Base-by-base conservation (phyloP, 2,888 invertebrate species). In the Dendrolimus pini region DNA sequence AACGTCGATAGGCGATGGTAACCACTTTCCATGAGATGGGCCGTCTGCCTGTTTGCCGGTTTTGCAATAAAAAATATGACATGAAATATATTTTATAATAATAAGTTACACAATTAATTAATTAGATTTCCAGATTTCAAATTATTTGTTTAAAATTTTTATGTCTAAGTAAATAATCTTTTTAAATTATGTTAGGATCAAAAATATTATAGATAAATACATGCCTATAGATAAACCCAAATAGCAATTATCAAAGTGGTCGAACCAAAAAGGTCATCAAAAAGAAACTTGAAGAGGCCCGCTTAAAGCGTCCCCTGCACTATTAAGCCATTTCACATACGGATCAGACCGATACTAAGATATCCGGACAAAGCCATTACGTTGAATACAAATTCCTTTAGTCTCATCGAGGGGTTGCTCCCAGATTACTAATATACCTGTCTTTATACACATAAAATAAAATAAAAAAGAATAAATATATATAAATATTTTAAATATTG, bases 371-470 rank as follows among this genome's bases (percentile, higher is more conserved):
- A 85, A 78, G 80, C 80, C 73, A 84, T 84, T 82, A 82, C 75
- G 73, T 67, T 81, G 79, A 82, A 83, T 82, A 78, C 78, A 76
- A 82, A 89, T 89, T 82, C 87, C 84, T 71, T 74, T 76, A 82
- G 80, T 72, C 61, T 60, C 60, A 18, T 56, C 59, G 68, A 72
- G 81, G 81, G 80, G 72, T 62, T 10, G 9, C 47, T 47, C 47
- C 47, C 47, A 47, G 47, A 47, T 47, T 47, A 47, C 47, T 47
- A 47, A 47, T 12, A 47, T 47, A 47, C 12, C 9, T 47, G 6
- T 30, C 30, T 30, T 30, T 30, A 30, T 30, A 30, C 3, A 30
- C 30, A 30, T 10, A 47, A 7, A 47, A 47, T 47, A 12, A 47
- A 47, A 47, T 47, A 10, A 47, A 47, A 10, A 10, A 47, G 47